These are phyloP conservation scores for Hypanus sabinus DNA, from an alignment of 2,113 vertebrate species.

Conservation along the genomic window DNA sequence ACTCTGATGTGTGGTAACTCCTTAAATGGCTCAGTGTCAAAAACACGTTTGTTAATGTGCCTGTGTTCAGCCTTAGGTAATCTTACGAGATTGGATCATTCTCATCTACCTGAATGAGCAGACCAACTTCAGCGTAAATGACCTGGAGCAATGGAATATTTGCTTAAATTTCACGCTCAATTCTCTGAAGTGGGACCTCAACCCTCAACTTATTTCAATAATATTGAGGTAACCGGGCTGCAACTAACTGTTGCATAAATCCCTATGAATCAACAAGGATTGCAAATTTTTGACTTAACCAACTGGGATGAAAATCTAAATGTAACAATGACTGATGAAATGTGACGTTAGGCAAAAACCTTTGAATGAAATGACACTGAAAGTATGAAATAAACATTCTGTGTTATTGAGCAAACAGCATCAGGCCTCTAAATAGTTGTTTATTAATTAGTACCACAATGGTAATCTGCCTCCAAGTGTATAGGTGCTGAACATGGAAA, in stretches of 20 bases:
- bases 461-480: neutral
- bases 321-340: neutral
- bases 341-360: neutral
- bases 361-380: neutral
- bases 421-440: no score
- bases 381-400: neutral
- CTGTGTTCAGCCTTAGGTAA: no score
- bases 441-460: neutral
- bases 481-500: neutral
- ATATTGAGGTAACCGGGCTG: neutral
- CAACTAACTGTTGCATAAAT: no score
- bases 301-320: neutral
- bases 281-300: no score
- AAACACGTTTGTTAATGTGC: no score
- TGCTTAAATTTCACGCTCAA: neutral
- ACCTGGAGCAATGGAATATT: neutral
- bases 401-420: neutral
- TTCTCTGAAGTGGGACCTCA: neutral
- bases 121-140: neutral
- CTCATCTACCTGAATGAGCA: neutral
- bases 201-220: neutral
- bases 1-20: no score
- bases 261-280: no score
- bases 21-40: no score
- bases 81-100: neutral